Percentiles rank a stretch among this genome's conserved stretches.
These are phyloP conservation scores for Acrocera orbiculus DNA, from an alignment of 2,888 invertebrate species.

Conservation along the genomic window DNA sequence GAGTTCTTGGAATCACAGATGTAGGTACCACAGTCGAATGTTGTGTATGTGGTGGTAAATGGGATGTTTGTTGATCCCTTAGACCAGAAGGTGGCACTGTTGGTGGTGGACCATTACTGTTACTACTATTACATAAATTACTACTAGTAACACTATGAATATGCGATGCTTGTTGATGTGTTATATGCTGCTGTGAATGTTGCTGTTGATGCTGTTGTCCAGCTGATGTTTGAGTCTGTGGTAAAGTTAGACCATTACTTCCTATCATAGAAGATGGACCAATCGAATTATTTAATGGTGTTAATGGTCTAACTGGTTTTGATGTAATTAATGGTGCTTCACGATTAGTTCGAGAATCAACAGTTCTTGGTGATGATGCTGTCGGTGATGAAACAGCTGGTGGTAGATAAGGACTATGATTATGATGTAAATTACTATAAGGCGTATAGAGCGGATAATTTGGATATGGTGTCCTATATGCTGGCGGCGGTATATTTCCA, in stretches of 20 bases:
- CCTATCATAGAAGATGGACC: conserved; percentile 12
- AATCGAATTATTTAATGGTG: conserved; percentile 13
- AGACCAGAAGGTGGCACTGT: conserved; percentile 13
- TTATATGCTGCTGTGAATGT: conserved; percentile 9
- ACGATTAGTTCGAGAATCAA: conserved; percentile 30
- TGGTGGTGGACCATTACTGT: conserved; percentile 12
- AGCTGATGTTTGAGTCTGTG: conserved; percentile 6
- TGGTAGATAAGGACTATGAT: conserved; percentile 55
- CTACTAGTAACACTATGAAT: conserved; percentile 9
- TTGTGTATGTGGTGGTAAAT: conserved; percentile 18
- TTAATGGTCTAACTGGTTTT: conserved; percentile 16
- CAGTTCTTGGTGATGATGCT: conserved; percentile 45
- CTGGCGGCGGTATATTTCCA: conserved; percentile 21
- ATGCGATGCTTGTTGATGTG: conserved; percentile 16
- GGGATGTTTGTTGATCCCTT: conserved; percentile 17
- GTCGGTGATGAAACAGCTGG: conserved; percentile 42
- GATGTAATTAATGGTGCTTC: conserved; percentile 19
- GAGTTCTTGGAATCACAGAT: conserved; percentile 38
- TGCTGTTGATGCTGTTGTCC: conserved; percentile 15
- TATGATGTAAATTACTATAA: conserved; percentile 53
- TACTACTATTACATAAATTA: conserved; percentile 11
- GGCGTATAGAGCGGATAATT: conserved; percentile 53
- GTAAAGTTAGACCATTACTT: conserved; percentile 12
- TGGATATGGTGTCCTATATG: conserved; percentile 30
- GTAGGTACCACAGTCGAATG: conserved; percentile 22